Conservation (phyloP, 2,888 invertebrate genomes). For the Hirtodrosophila confusa region DNA sequence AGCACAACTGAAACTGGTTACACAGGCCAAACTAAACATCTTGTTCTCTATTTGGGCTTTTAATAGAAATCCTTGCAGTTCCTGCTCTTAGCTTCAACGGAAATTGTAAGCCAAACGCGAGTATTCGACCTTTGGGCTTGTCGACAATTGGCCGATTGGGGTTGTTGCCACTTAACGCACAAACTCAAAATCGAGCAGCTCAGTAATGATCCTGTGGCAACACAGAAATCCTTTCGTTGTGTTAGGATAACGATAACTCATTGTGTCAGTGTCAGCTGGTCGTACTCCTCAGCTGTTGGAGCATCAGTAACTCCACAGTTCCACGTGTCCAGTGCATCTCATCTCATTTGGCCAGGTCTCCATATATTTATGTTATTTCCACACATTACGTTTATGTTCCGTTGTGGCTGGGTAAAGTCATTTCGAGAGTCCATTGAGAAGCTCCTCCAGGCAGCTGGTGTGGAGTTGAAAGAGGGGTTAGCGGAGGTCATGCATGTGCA, state of each 20-base stretch:
- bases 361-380: constrained; percentile 52
- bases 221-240: constrained; percentile 22
- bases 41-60: constrained; percentile 22
- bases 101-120: constrained; percentile 47
- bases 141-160: constrained; percentile 9
- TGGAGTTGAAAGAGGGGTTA: constrained; percentile 8
- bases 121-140: constrained; percentile 11
- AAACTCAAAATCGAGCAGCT: constrained; percentile 3
- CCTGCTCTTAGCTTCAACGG: constrained; percentile 34
- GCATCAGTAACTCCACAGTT: neutral
- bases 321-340: constrained; percentile 11
- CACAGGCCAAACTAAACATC: too few species aligned
- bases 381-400: constrained; percentile 60
- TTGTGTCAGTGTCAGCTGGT: constrained; percentile 24
- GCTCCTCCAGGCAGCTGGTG: too few species aligned
- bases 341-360: constrained; percentile 9
- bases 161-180: neutral
- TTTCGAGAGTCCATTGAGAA: constrained; percentile 37
- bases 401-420: constrained; percentile 41
- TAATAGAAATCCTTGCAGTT: constrained; percentile 29
- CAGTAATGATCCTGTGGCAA: constrained; percentile 18
- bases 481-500: constrained; percentile 58
- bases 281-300: neutral
- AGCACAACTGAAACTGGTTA: too few species aligned
- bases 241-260: constrained; percentile 17